Evolutionary conservation across 53 echinoderm and acorn worm species (phyloP), one percentile per base, ranked within the genome.

Genomic region (Temnopleurus reevesii): DNA sequence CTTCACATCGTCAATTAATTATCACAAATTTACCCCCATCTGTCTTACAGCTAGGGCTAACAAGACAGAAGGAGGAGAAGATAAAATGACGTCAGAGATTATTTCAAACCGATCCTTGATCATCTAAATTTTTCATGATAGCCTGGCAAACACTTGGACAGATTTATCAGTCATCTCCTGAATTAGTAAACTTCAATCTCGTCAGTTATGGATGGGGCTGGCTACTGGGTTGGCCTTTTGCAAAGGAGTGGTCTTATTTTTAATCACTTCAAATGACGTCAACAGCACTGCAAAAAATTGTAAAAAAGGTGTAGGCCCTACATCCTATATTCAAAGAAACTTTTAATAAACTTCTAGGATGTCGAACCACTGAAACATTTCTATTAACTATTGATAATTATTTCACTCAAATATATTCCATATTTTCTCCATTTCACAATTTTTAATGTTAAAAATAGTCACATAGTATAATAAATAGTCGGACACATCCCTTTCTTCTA

Each of bases 141-240:
- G 71, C 19, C 3, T 8, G 23, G 41, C 43, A 71, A 71, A 71
- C 71, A 71, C 71, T 38, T 71, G 43, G 31, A 71, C 71, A 71
- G 71, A 71, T 71, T 71, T n/a, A 71, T 71, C 71, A 38, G 38
- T 71, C 71, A 71, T 19, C 71, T 71, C n/a, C 71, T 71, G 38
- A 71, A 71, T 41, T n/a, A 71, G 71, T 71, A n/a, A 71, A 71
- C 71, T 71, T 41, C 71, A 71, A 41, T 71, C 71, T 71, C 21
- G 21, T n/a, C 71, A 71, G 19, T 38, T 38, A 71, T 71, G 71
- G 71, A 71, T 71, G 71, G 10, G 23, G 8, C 7, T 71, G 21
- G 23, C 21, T 12, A 4, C 5, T 71, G 71, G 36, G 71, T 71
- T 71, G 71, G n/a, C 71, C 38, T 71, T 71, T 71, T 43, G n/a